These are phyloP conservation scores for Piscicola geometra DNA, from an alignment of 2,888 invertebrate genomes.

Conservation along the genomic window DNA sequence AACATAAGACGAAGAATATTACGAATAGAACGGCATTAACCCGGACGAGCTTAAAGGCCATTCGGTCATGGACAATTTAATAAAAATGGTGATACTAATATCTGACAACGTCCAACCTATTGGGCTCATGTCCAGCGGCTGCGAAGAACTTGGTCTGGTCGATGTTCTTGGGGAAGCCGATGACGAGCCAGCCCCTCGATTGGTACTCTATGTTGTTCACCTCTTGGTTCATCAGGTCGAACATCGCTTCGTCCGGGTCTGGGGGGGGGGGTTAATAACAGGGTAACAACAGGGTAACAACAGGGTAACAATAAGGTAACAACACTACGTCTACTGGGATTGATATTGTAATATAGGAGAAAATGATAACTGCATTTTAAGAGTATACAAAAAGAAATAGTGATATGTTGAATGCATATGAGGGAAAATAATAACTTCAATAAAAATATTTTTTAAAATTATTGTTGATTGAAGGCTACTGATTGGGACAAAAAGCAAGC, in stretches of 20 bases:
- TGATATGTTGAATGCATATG: no score
- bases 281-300: no score
- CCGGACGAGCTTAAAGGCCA: no score
- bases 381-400: neutral
- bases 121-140: slow-evolving; percentile 52
- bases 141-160: slow-evolving; percentile 54
- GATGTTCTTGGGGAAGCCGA: slow-evolving; percentile 53
- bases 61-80: no score
- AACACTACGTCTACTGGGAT: no score
- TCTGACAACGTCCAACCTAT: slow-evolving; percentile 49
- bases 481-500: neutral
- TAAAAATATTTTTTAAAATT: neutral
- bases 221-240: slow-evolving; percentile 52
- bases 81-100: neutral
- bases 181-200: slow-evolving; percentile 55
- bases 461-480: neutral
- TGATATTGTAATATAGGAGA: slow-evolving; percentile 11
- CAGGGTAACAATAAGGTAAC: no score
- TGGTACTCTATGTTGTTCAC: slow-evolving; percentile 54
- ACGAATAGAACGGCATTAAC: no score
- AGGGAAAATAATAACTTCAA: neutral
- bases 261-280: no score
- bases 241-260: slow-evolving; percentile 55
- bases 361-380: neutral
- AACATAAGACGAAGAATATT: no score